A percentile compares a stretch with the other conserved stretches of the same genome.
These are phyloP conservation scores for Sebastolobus altivelis DNA, from an alignment of 2,797 vertebrate genomes.

Conservation along the genomic window DNA sequence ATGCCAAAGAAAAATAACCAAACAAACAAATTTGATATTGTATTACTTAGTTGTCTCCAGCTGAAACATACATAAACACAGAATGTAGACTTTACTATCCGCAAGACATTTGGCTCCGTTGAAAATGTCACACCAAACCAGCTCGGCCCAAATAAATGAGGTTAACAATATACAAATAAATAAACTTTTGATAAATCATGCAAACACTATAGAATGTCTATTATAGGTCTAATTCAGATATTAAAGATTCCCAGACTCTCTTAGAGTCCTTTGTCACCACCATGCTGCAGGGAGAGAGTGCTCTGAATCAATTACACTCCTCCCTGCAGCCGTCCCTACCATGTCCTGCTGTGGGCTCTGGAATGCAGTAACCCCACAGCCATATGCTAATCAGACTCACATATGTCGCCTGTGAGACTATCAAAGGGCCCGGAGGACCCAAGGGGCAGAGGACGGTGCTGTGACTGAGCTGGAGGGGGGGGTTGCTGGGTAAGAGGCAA, in stretches of 20 bases:
- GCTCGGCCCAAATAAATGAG: background rate
- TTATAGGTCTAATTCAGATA: conserved; percentile 10
- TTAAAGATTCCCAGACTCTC: conserved; percentile 32
- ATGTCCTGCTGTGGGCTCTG: conserved; percentile 70
- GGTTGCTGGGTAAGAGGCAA: conserved; percentile 62
- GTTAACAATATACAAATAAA: background rate
- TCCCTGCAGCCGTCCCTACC: conserved; percentile 61
- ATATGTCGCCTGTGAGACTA: conserved; percentile 81
- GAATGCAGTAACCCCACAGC: conserved; percentile 68
- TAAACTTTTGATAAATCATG: background rate
- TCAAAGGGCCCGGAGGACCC: conserved; percentile 69
- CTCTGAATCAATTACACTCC: conserved; percentile 78
- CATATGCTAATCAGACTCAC: conserved; percentile 81
- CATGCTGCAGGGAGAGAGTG: conserved; percentile 53
- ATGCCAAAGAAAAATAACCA: background rate
- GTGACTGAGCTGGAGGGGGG: conserved; percentile 33
- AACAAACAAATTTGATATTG: background rate
- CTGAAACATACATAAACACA: background rate
- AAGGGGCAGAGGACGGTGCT: conserved; percentile 64
- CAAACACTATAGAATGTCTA: background rate
- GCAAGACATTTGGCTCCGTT: background rate
- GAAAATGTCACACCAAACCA: background rate
- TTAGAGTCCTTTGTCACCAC: conserved; percentile 27
- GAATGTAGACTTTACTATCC: background rate
- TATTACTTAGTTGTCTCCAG: background rate